Evolutionary conservation across 1,140 invertebrate genomes (phyloP), one percentile per base, ranked within the genome.

Genomic region (Lanistes nyassanus): DNA sequence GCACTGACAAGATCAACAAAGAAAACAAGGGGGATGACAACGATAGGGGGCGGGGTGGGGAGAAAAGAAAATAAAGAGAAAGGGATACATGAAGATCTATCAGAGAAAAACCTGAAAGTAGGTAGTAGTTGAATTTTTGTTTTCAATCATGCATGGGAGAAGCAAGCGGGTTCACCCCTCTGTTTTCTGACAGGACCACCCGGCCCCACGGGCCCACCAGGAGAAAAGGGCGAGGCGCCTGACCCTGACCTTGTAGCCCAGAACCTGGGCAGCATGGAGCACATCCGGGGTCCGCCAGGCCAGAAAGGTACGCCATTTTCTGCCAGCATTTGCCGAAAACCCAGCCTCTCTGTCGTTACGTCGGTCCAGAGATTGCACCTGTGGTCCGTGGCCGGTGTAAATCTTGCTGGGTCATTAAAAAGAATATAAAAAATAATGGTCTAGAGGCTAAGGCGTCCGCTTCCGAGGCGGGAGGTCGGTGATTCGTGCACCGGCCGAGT

Each of bases 181-280:
- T 47, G 2, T 0, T 47, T 47, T 13, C 42, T 47, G 1, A 13
- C 47, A 76, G 67, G 62, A 21, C 34, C 29, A 1, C 68, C 67
- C 23, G 68, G 69, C 2, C 7, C 23, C 19, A 23, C 23, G 29
- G 69, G 69, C 16, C 58, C 67, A 47, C 21, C 6, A 19, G 69
- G 69, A 23, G 36, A 76, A 3, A 72, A 76, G 29, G 68, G 69
- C 26, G 62, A 70, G 16, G 60, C 67, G 19, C 47, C 60, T 7
- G 69, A 76, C 64, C 47, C 56, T 4, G n/a, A 64, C 21, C 53
- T 71, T 47, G 51, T 71, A 6, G 67, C 67, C 6, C 58, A 70
- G 42, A 76, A 76, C 47, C 37, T 71, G 29, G 36, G 60, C 26
- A 58, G 60, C 47, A 66, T 71, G 69, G 75, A 76, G 2, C 42